Evolutionary conservation across 2,888 invertebrate genomes (phyloP).

Genomic region (Ochropacha duplaris): DNA sequence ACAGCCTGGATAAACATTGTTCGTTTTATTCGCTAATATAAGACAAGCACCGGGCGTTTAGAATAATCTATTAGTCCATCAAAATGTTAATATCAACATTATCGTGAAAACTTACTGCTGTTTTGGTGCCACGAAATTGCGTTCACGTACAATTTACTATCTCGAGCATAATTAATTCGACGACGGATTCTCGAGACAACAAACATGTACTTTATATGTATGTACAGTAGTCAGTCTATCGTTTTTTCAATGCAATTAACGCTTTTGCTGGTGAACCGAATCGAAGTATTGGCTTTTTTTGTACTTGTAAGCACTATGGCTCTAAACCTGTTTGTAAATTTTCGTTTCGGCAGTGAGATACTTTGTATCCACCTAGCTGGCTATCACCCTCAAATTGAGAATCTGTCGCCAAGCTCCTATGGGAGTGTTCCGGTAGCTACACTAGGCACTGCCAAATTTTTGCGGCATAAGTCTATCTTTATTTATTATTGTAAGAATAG

Average conservation of each 20-base stretch:
- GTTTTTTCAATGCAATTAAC: not conserved
- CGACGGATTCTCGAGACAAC: conserved; percentile 16
- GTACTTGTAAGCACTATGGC: no score
- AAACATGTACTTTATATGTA: conserved; percentile 10
- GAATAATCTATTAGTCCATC: conserved; percentile 30
- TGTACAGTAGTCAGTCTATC: not conserved
- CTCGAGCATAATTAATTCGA: conserved; percentile 46
- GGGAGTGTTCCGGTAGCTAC: no score
- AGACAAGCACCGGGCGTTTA: not conserved
- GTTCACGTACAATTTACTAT: conserved; percentile 41
- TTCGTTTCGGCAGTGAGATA: no score
- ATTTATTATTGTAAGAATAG: conserved; percentile 1
- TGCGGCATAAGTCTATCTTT: no score
- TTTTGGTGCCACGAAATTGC: conserved; percentile 37
- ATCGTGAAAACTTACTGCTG: conserved; percentile 28
- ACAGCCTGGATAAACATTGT: not conserved
- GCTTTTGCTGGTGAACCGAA: not conserved
- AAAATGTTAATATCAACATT: conserved; percentile 35
- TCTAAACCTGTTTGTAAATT: no score
- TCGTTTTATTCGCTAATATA: not conserved
- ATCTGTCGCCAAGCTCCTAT: no score
- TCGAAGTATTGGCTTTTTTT: not conserved
- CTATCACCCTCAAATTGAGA: no score
- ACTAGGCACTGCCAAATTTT: no score
- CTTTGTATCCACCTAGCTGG: no score